Evolutionary conservation across 2,113 vertebrate genomes (phyloP).

Genomic region (Nibea coibor): DNA sequence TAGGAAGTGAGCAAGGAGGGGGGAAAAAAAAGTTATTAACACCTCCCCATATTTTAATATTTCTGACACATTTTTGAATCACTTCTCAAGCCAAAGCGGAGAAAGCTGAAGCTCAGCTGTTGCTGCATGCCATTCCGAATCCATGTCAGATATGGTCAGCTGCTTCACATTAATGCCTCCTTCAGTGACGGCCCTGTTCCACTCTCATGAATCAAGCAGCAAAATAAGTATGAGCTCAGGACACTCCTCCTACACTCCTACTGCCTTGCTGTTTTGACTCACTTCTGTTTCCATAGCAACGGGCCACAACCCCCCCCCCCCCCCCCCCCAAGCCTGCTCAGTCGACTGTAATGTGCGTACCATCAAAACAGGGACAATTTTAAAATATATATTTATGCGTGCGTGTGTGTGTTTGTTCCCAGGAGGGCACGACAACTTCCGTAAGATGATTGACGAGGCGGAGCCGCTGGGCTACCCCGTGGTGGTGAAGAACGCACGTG

Average conservation of each 20-base stretch:
- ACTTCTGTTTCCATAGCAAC: conserved; percentile 64
- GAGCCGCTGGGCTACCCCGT: conserved; percentile 92
- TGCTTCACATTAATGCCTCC: conserved; percentile 60
- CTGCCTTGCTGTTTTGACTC: conserved; percentile 57
- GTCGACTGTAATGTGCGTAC: conserved; percentile 39
- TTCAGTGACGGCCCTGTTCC: conserved; percentile 41
- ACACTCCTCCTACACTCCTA: conserved; percentile 27
- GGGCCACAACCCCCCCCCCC: not conserved
- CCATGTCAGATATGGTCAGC: conserved; percentile 56
- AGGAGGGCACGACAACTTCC: conserved; percentile 93
- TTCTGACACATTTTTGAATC: conserved; percentile 13
- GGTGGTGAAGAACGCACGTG: conserved; percentile 93
- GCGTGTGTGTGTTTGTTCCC: conserved; percentile 48
- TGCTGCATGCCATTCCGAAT: conserved; percentile 38
- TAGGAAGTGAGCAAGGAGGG: not conserved
- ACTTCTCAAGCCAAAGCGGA: conserved; percentile 9
- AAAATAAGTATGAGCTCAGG: conserved; percentile 40
- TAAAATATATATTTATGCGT: conserved; percentile 14
- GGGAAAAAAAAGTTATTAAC: not conserved
- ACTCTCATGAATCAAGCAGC: conserved; percentile 53
- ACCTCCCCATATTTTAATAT: conserved; percentile 7
- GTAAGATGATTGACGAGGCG: conserved; percentile 93
- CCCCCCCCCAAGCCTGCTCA: not conserved
- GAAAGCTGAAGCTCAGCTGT: conserved; percentile 53
- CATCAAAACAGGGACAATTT: conserved; percentile 30